A percentile compares a stretch with the other conserved stretches of the same genome.
phyloP scores from a whole-genome alignment of 2,888 invertebrate genomes.

The Cosmia pyralina region DNA sequence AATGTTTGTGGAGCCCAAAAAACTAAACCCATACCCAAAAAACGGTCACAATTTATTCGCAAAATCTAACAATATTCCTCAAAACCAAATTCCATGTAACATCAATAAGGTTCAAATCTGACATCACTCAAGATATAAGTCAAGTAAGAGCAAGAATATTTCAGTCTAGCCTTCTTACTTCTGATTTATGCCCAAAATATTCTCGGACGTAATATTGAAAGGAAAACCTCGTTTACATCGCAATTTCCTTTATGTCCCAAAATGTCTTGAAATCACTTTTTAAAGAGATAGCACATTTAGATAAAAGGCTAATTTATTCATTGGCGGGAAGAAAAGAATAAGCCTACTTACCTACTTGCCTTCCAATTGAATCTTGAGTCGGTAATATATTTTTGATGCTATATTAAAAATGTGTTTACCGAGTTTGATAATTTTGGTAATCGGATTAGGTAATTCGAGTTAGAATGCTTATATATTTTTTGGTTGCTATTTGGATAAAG shows the following conservation, averaged over 20 bases:
- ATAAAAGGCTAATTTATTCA: slow-evolving; percentile 89
- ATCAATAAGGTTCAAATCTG: slow-evolving; percentile 52
- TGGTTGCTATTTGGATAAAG: slow-evolving; percentile 8
- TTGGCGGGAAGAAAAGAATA: slow-evolving; percentile 82
- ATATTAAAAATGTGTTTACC: slow-evolving; percentile 78
- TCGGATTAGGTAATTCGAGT: slow-evolving; percentile 19
- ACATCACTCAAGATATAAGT: slow-evolving; percentile 53
- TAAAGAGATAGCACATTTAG: slow-evolving; percentile 86
- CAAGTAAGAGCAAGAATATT: slow-evolving; percentile 40
- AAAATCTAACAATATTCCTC: slow-evolving; percentile 23
- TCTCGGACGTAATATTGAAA: slow-evolving; percentile 66
- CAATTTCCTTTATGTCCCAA: slow-evolving; percentile 75
- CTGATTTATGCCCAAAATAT: slow-evolving; percentile 68
- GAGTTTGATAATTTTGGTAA: slow-evolving; percentile 30
- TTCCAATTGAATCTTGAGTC: slow-evolving; percentile 83
- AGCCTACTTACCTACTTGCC: slow-evolving; percentile 78
- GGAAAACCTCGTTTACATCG: slow-evolving; percentile 63
- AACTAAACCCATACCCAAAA: neutral
- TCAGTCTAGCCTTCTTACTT: slow-evolving; percentile 31
- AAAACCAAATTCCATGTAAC: slow-evolving; percentile 24
- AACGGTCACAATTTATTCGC: neutral
- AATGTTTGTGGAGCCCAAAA: neutral
- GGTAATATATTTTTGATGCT: slow-evolving; percentile 83
- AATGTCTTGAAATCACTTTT: slow-evolving; percentile 81
- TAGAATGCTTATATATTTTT: slow-evolving; percentile 27